phyloP scores from a whole-genome alignment of 2,797 vertebrate species.

The Ctenopoma multispine region DNA sequence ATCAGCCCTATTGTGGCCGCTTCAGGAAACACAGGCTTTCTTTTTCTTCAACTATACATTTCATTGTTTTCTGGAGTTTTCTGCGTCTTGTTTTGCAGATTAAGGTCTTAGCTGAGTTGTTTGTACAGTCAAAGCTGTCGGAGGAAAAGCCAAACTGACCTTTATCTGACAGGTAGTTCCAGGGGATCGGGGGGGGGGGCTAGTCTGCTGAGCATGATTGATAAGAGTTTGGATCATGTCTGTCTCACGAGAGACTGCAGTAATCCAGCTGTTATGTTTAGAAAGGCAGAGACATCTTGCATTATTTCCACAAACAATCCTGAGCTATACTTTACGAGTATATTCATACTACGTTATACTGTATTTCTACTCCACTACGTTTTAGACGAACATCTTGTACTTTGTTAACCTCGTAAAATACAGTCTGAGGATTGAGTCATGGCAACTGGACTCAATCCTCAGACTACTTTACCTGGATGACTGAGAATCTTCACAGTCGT shows the following conservation, averaged over 20 bases:
- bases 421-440: too few species aligned
- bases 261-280: not conserved
- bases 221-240: conserved; percentile 31
- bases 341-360: not conserved
- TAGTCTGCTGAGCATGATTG: conserved; percentile 37
- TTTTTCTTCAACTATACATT: conserved; percentile 23
- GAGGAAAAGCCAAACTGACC: conserved; percentile 48
- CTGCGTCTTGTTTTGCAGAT: conserved; percentile 58
- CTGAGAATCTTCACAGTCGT: too few species aligned
- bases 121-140: conserved; percentile 61
- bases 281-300: not conserved
- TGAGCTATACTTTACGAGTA: not conserved
- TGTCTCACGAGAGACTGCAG: conserved; percentile 4
- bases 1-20: conserved; percentile 33
- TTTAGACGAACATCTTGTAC: too few species aligned
- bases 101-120: conserved; percentile 52
- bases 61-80: conserved; percentile 28
- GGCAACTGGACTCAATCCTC: too few species aligned
- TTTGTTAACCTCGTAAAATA: too few species aligned
- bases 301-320: not conserved
- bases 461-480: too few species aligned
- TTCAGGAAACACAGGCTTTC: conserved; percentile 45
- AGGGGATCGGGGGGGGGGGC: conserved; percentile 36
- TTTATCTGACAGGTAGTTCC: conserved; percentile 65
- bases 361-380: too few species aligned